These are phyloP conservation scores for Hoplodrina ambigua DNA, from an alignment of 2,888 invertebrate species.

Conservation along the genomic window DNA sequence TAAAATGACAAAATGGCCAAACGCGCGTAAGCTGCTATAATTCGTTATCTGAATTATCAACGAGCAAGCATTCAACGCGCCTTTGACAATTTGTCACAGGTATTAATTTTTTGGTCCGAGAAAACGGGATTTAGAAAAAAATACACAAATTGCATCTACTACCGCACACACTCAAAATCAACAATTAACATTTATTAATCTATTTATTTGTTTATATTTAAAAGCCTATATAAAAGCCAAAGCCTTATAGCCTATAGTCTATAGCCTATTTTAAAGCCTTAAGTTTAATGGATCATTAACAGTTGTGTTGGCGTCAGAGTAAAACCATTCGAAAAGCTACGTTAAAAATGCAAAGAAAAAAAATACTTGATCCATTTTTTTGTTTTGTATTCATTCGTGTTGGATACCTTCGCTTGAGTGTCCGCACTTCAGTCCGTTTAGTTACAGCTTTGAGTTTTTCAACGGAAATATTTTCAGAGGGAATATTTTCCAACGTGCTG, in stretches of 20 bases:
- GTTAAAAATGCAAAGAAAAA: slow-evolving; percentile 6
- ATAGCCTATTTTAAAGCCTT: too few species aligned
- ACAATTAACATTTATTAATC: slow-evolving; percentile 1
- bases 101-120: too few species aligned
- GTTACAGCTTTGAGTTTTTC: slow-evolving; percentile 35
- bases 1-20: too few species aligned
- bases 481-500: slow-evolving; percentile 19
- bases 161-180: neutral
- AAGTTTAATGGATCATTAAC: neutral
- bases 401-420: slow-evolving; percentile 28
- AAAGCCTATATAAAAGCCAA: too few species aligned
- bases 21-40: too few species aligned
- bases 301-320: neutral
- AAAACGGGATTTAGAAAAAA: too few species aligned
- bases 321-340: neutral
- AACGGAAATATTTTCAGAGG: slow-evolving; percentile 19
- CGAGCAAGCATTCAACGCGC: too few species aligned
- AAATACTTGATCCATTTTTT: slow-evolving; percentile 23
- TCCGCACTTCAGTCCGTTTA: slow-evolving; percentile 29
- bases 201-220: too few species aligned
- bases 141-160: too few species aligned
- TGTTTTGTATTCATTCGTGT: slow-evolving; percentile 30
- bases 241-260: too few species aligned
- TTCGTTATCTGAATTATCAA: too few species aligned
- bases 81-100: too few species aligned